Evolutionary conservation across 2,888 invertebrate genomes (phyloP).

Genomic region (Heterodera filipjevi): DNA sequence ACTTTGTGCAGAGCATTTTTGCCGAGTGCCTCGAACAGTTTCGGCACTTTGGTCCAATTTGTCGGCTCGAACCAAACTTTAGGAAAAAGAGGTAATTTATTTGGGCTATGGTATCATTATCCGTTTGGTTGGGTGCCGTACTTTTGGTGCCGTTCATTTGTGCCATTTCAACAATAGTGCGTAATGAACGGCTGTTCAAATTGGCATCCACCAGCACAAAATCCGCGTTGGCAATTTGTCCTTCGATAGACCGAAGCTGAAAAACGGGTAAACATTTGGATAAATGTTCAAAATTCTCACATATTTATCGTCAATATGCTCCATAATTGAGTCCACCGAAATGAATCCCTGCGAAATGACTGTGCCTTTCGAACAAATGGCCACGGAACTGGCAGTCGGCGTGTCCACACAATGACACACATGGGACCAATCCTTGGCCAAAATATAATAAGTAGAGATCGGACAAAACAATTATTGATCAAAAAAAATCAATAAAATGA

Average conservation of each 20-base stretch:
- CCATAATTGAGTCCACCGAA: conserved; percentile 18
- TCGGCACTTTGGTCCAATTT: conserved; percentile 66
- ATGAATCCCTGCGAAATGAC: conserved; percentile 23
- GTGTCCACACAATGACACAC: conserved; percentile 4
- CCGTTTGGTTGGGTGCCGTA: conserved; percentile 8
- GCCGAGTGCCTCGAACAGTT: conserved; percentile 62
- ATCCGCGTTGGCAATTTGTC: conserved; percentile 73
- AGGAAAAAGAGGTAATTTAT: background rate
- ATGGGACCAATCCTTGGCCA: too few species aligned
- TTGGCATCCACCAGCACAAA: conserved; percentile 86
- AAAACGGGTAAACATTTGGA: background rate
- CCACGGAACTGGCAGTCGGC: conserved; percentile 10
- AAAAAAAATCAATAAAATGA: too few species aligned
- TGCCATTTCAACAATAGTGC: conserved; percentile 46
- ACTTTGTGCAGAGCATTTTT: conserved; percentile 37
- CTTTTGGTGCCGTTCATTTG: conserved; percentile 43
- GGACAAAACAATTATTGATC: too few species aligned
- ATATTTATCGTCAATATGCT: conserved; percentile 1
- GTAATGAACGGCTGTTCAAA: conserved; percentile 74
- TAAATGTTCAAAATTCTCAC: background rate
- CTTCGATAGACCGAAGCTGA: conserved; percentile 73
- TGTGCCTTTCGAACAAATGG: background rate
- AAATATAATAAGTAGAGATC: too few species aligned
- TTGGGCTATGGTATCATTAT: too few species aligned
- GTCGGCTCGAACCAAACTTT: conserved; percentile 69